Percentiles rank a stretch among this genome's conserved stretches.
These are phyloP conservation scores for Myanophis thanlyinensis DNA, from an alignment of 2,113 vertebrate species.

Conservation along the genomic window DNA sequence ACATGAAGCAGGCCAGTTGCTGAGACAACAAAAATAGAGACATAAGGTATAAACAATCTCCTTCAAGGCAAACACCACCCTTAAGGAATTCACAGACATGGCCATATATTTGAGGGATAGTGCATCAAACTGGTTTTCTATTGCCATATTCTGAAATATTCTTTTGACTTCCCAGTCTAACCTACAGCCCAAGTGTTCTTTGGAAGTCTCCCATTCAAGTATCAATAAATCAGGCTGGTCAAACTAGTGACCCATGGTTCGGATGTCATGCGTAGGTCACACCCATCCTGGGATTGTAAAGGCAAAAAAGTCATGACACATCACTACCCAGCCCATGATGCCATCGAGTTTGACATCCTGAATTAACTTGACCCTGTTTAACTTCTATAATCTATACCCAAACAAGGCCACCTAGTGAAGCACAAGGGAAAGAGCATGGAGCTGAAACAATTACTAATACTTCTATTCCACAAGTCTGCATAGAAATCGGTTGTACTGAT, in stretches of 20 bases:
- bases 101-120: not conserved
- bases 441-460: not conserved
- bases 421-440: not conserved
- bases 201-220: not conserved
- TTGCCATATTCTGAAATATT: not conserved
- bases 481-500: not conserved
- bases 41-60: not conserved
- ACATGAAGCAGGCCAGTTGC: not conserved
- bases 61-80: not conserved
- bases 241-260: too few relatives aligned
- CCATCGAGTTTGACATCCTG: too few relatives aligned
- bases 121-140: not conserved
- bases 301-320: too few relatives aligned
- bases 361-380: not conserved
- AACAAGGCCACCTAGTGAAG: not conserved
- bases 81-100: not conserved
- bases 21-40: not conserved
- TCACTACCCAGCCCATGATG: too few relatives aligned
- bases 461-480: not conserved
- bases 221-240: not conserved
- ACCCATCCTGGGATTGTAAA: too few relatives aligned
- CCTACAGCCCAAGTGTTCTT: not conserved
- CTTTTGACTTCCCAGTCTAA: not conserved
- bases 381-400: not conserved
- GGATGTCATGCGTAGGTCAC: too few relatives aligned